A percentile compares a stretch with the other conserved stretches of the same genome.
phyloP scores from a whole-genome alignment of 1,140 invertebrate species.

The Ladona fulva region DNA sequence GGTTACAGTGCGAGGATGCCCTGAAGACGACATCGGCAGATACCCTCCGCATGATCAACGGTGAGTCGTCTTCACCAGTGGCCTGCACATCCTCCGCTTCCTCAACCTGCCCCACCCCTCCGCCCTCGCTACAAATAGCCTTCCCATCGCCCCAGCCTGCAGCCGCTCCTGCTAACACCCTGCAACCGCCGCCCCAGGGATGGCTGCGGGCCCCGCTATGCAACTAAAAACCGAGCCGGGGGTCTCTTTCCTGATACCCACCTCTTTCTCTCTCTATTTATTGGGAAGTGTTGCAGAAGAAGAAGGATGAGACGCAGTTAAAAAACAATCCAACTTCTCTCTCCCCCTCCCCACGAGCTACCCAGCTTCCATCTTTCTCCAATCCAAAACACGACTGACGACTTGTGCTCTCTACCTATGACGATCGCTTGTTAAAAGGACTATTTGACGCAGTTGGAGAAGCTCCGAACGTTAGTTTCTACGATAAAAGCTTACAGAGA shows the following conservation, averaged over 20 bases:
- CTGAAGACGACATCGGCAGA: slow-evolving; percentile 69
- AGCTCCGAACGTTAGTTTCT: no score
- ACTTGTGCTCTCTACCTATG: no score
- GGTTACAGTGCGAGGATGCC: slow-evolving; percentile 67
- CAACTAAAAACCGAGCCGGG: slow-evolving; percentile 13
- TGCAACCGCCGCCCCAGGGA: not conserved
- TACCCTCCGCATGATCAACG: slow-evolving; percentile 65
- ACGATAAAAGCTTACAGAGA: no score
- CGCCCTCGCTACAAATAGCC: slow-evolving; percentile 35
- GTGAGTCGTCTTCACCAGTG: slow-evolving; percentile 40
- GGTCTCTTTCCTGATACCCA: slow-evolving; percentile 16
- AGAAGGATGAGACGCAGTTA: no score
- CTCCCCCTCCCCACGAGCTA: no score
- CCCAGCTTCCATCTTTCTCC: no score
- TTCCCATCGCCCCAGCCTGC: not conserved
- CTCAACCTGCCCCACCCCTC: slow-evolving; percentile 35
- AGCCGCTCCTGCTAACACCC: not conserved
- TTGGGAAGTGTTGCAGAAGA: no score
- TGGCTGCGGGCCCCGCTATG: slow-evolving; percentile 16
- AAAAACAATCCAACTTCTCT: no score
- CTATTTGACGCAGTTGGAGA: no score
- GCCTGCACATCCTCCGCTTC: slow-evolving; percentile 11
- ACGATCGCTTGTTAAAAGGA: no score
- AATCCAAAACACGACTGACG: no score
- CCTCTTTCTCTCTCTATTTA: not conserved